Base-by-base conservation (phyloP, 1,140 invertebrate species). In the Helicoverpa zea region DNA sequence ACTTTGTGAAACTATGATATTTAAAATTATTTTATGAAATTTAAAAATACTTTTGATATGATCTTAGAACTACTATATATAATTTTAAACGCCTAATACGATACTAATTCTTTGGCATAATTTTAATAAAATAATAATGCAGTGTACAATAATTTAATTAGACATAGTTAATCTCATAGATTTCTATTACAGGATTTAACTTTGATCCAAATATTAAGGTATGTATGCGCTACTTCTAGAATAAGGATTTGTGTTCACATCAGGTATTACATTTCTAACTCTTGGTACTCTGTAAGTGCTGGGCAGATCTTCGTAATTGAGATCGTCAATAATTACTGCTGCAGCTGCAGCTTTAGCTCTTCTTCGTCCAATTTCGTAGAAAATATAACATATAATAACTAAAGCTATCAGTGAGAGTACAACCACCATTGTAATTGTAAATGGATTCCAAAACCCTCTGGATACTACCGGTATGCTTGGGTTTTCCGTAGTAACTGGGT, bases 211-310 rank as follows among this genome's bases (percentile, higher is more conserved):
- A 16, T 35, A 35, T 35, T 51, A 68, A 5, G 64, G 64, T 29
- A 68, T 18, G 58, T 35, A 81, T 14, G 58, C 13, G 49, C 66
- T 63, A 70, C 61, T 81, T 54, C 75, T 81, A 23, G 73, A 30
- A 12, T 56, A 77, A 14, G 77, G 82, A 51, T 76, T 66, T 68
- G 59, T 23, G 7, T 66, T 77, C 3, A 54, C 58, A 29, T 84
- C 80, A n/a, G 76, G 51, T 52, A 77, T 84, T 23, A 86, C 49
- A 61, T 81, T 85, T 18, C 66, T 83, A n/a, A 87, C 82, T 63
- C 86, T 87, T 5, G 88, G 89, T 74, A 90, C 81, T 23, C 30
- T 84, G 3, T 87, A 51, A 58, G 84, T 61, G 23, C 74, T 80
- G 13, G 84, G 82, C n/a, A 84, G 63, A 30, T 84, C 76, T 79